A percentile compares a stretch with the other conserved stretches of the same genome.
Evolutionary conservation across 2,113 vertebrate species (phyloP).

Genomic region (Zapus hudsonius): DNA sequence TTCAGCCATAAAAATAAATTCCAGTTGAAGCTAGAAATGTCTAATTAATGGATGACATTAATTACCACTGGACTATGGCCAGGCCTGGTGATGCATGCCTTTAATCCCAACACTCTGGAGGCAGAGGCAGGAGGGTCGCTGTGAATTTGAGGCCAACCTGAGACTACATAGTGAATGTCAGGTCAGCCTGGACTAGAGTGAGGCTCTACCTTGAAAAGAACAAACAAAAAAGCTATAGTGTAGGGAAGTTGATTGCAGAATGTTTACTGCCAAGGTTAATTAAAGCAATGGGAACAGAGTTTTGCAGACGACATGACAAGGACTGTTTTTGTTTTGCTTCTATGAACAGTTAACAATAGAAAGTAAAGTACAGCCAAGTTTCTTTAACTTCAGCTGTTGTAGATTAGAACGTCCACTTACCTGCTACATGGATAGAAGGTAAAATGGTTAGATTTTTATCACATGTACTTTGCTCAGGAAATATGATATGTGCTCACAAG

Average conservation of each 20-base stretch:
- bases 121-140: too few species aligned
- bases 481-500: not conserved
- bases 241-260: not conserved
- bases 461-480: not conserved
- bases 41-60: not conserved
- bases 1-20: not conserved
- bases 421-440: not conserved
- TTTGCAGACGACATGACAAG: not conserved
- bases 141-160: too few species aligned
- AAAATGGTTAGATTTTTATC: not conserved
- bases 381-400: not conserved
- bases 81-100: too few species aligned
- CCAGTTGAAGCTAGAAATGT: not conserved
- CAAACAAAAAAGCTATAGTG: too few species aligned
- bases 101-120: too few species aligned
- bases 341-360: slow-evolving; percentile 16
- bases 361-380: not conserved
- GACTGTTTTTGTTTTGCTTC: not conserved
- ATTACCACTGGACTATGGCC: not conserved
- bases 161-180: too few species aligned
- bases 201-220: too few species aligned
- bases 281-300: not conserved
- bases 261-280: not conserved
- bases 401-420: not conserved
- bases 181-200: too few species aligned